Percentiles rank a stretch among this genome's conserved stretches.
Evolutionary conservation across 1,140 invertebrate genomes (phyloP).

Genomic region (Brachionus plicatilis): DNA sequence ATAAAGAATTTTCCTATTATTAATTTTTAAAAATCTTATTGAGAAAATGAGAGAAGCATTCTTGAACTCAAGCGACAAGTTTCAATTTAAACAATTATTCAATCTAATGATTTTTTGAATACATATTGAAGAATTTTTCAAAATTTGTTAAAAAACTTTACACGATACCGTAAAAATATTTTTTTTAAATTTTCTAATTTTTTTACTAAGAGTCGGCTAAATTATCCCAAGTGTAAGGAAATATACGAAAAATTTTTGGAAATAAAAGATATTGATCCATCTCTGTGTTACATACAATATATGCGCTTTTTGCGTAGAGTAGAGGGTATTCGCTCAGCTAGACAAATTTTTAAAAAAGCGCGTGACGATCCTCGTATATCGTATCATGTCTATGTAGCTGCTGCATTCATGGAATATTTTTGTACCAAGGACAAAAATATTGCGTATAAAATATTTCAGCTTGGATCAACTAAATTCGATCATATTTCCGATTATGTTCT

Average conservation of each 20-base stretch:
- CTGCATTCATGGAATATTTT: conserved; percentile 98
- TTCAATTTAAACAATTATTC: no score
- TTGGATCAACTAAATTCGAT: conserved; percentile 93
- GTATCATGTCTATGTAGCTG: conserved; percentile 90
- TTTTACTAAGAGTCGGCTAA: not conserved
- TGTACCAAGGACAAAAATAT: conserved; percentile 98
- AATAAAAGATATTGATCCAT: conserved; percentile 14
- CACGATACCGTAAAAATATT: no score
- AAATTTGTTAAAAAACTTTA: not conserved
- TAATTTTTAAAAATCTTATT: no score
- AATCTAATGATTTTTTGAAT: no score
- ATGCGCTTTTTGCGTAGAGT: conserved; percentile 96
- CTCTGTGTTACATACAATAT: conserved; percentile 77
- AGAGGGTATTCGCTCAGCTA: conserved; percentile 92
- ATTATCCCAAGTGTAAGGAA: conserved; percentile 4
- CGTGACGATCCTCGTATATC: conserved; percentile 78
- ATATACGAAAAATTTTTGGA: conserved; percentile 35
- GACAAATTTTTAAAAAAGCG: conserved; percentile 87
- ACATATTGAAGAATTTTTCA: not conserved
- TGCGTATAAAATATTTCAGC: conserved; percentile 93
- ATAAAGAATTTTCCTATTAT: no score
- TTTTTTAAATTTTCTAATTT: no score
- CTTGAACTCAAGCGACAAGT: no score
- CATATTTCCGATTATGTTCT: conserved; percentile 88
- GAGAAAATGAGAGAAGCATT: no score